Conservation (phyloP, 2,888 invertebrate genomes). For the Chalcis sispes region DNA sequence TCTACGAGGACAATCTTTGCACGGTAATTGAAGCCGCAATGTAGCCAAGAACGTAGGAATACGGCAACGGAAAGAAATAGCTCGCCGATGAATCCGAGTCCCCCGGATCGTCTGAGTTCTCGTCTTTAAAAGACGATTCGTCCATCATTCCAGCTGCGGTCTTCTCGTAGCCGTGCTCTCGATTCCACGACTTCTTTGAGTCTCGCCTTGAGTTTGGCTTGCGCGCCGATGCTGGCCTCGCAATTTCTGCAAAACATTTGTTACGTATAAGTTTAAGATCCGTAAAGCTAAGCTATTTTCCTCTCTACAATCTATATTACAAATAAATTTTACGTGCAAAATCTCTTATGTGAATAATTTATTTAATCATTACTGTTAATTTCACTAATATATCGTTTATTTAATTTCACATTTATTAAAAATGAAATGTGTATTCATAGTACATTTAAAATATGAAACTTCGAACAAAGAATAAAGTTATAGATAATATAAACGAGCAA, state of each 20-base stretch:
- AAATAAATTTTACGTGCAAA: not conserved
- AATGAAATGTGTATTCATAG: no score
- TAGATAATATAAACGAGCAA: no score
- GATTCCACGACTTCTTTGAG: conserved; percentile 68
- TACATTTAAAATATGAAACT: no score
- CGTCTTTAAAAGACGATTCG: conserved; percentile 65
- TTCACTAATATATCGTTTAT: no score
- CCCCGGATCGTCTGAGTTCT: conserved; percentile 64
- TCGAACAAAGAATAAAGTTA: no score
- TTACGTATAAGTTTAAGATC: no score
- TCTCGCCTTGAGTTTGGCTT: conserved; percentile 69
- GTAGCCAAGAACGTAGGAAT: conserved; percentile 65
- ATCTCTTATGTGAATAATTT: no score
- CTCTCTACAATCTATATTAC: not conserved
- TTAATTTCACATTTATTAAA: no score
- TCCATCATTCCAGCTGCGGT: conserved; percentile 70
- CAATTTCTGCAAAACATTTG: conserved; percentile 65
- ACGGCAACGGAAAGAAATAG: conserved; percentile 68
- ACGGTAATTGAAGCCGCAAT: conserved; percentile 62
- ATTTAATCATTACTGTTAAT: no score
- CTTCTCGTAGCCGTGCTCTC: conserved; percentile 62
- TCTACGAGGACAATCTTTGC: conserved; percentile 65
- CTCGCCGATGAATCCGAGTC: conserved; percentile 16
- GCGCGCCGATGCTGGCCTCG: conserved; percentile 67
- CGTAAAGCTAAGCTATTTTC: no score